Evolutionary conservation across 2,113 vertebrate genomes (phyloP).

Genomic region (Sitta europaea): DNA sequence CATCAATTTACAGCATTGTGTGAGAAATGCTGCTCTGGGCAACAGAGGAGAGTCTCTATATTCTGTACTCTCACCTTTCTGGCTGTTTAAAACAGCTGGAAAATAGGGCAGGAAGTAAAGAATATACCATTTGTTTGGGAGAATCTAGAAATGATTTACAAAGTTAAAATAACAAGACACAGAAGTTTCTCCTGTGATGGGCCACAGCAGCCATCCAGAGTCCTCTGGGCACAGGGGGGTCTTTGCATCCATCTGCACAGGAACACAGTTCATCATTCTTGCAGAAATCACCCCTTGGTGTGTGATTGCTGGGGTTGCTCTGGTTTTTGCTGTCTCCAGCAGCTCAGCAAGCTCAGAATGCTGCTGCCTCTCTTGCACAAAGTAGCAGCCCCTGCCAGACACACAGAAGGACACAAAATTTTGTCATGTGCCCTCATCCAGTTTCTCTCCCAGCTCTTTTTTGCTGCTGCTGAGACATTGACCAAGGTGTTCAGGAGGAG

Average conservation of each 20-base stretch:
- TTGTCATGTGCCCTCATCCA: neutral
- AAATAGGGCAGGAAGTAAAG: neutral
- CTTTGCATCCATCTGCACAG: neutral
- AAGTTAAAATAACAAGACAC: neutral
- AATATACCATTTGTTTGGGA: neutral
- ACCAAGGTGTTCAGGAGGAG: neutral
- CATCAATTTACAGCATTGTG: neutral
- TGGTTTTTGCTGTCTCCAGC: neutral
- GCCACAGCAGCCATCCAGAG: neutral
- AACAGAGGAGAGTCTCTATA: neutral
- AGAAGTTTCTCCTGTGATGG: neutral
- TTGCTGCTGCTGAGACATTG: neutral
- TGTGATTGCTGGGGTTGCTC: neutral
- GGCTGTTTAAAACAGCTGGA: neutral
- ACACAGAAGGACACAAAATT: rapidly evolving
- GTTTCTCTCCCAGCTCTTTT: neutral
- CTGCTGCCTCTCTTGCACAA: neutral
- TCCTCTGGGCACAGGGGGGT: neutral
- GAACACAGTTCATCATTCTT: neutral
- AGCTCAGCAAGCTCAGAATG: neutral
- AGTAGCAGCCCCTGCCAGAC: neutral
- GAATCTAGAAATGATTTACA: neutral
- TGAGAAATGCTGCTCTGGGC: neutral
- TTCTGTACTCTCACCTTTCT: neutral
- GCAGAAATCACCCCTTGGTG: neutral